phyloP scores from a whole-genome alignment of 2,113 vertebrate species.

The Crocuta crocuta region DNA sequence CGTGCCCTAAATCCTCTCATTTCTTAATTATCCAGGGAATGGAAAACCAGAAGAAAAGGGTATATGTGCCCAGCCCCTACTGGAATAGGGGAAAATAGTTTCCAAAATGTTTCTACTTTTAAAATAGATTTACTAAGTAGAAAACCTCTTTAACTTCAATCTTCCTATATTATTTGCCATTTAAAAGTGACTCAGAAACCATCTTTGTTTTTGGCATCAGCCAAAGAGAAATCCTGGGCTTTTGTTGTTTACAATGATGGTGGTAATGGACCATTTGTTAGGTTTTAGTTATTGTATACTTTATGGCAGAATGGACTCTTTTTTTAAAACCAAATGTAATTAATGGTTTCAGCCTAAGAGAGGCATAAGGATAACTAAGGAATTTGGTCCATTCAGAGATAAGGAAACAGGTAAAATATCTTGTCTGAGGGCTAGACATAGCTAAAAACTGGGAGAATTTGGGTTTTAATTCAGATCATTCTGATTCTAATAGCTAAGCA shows the following conservation, averaged over 20 bases:
- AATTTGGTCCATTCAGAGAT: neutral
- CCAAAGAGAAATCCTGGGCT: constrained; percentile 22
- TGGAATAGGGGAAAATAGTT: constrained; percentile 25
- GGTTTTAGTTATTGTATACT: neutral
- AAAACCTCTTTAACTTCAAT: neutral
- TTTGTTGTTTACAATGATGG: neutral
- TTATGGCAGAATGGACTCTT: neutral
- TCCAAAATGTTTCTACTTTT: constrained; percentile 57
- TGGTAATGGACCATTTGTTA: neutral
- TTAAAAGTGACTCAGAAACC: constrained; percentile 38
- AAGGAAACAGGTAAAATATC: neutral
- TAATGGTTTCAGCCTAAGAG: neutral
- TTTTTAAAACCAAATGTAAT: neutral
- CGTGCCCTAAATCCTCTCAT: neutral
- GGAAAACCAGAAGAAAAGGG: constrained; percentile 40
- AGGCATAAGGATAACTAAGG: neutral
- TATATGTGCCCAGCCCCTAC: neutral
- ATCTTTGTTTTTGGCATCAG: neutral
- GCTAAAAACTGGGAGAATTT: neutral
- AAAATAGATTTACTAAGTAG: constrained; percentile 46
- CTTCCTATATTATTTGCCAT: neutral
- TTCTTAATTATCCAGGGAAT: constrained; percentile 43
- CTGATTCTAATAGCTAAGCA: neutral
- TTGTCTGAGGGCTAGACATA: neutral
- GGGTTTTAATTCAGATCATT: neutral